Percentiles rank a stretch among this genome's conserved stretches.
Evolutionary conservation across 2,113 vertebrate species (phyloP).

Genomic region (Elephantulus edwardii): DNA sequence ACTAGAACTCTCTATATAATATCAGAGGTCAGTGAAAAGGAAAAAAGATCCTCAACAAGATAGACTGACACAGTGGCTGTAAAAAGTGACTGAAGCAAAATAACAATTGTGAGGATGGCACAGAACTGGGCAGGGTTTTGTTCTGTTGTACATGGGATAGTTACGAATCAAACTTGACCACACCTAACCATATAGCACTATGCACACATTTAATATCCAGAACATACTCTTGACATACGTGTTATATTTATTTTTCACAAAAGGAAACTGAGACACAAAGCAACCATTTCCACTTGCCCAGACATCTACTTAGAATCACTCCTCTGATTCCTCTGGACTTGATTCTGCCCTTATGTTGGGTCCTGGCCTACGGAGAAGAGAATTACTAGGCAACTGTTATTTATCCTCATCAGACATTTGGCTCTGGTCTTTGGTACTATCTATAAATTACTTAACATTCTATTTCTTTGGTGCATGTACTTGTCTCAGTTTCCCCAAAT

Average conservation of each 20-base stretch:
- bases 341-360: neutral
- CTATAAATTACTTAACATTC: neutral
- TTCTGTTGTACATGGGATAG: no score
- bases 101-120: no score
- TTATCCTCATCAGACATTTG: fast-evolving
- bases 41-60: no score
- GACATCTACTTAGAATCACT: neutral
- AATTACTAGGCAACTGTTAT: neutral
- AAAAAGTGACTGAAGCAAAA: no score
- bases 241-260: neutral
- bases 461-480: neutral
- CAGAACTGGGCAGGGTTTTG: no score
- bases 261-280: neutral
- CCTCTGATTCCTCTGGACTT: neutral
- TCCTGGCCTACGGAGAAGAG: neutral
- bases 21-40: no score
- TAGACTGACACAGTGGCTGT: no score
- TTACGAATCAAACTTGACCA: no score
- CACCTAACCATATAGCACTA: neutral
- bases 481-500: neutral
- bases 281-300: neutral
- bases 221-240: neutral
- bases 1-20: no score
- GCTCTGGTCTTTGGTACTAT: neutral
- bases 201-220: neutral